Conservation (phyloP, 2,888 invertebrate genomes). For the Cryptocephalus moraei region DNA sequence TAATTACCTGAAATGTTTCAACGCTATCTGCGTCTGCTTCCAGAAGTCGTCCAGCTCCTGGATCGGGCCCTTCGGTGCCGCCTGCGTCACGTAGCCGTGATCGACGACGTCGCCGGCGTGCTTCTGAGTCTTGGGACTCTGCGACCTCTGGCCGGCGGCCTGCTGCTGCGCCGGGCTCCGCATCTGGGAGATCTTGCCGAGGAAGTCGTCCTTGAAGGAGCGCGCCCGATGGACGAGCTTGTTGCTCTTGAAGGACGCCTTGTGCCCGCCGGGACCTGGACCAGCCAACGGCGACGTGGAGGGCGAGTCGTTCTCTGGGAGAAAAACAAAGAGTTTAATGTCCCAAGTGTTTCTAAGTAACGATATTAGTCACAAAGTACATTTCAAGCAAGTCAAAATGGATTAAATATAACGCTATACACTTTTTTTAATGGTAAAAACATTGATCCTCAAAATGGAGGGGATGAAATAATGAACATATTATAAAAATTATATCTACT, state of each 20-base stretch:
- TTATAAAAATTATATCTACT: too few relatives aligned
- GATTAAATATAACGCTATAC: too few relatives aligned
- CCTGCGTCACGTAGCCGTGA: slow-evolving; percentile 8
- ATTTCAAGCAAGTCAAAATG: too few relatives aligned
- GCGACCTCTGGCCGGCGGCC: slow-evolving; percentile 24
- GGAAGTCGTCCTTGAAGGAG: slow-evolving; percentile 86
- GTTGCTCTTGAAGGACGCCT: slow-evolving; percentile 62
- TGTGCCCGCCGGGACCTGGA: slow-evolving; percentile 54
- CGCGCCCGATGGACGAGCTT: slow-evolving; percentile 80
- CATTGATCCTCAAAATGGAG: too few relatives aligned
- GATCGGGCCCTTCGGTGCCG: slow-evolving; percentile 26
- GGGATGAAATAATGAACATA: too few relatives aligned
- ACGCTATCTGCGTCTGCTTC: slow-evolving; percentile 56
- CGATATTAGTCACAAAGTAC: too few relatives aligned
- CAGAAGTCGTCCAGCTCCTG: slow-evolving; percentile 28
- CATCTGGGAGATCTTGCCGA: slow-evolving; percentile 81
- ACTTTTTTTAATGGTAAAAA: too few relatives aligned
- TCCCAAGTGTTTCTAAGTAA: too few relatives aligned
- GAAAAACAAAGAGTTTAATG: slow-evolving; percentile 7
- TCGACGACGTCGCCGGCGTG: slow-evolving; percentile 23
- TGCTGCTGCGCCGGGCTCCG: slow-evolving; percentile 52
- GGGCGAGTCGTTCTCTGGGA: slow-evolving; percentile 29
- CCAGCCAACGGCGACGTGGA: slow-evolving; percentile 31
- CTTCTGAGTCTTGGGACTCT: slow-evolving; percentile 38
- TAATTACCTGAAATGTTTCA: slow-evolving; percentile 64